A percentile compares a stretch with the other conserved stretches of the same genome.
phyloP scores from a whole-genome alignment of 2,888 invertebrate genomes.

The Mellilla xanthometata region DNA sequence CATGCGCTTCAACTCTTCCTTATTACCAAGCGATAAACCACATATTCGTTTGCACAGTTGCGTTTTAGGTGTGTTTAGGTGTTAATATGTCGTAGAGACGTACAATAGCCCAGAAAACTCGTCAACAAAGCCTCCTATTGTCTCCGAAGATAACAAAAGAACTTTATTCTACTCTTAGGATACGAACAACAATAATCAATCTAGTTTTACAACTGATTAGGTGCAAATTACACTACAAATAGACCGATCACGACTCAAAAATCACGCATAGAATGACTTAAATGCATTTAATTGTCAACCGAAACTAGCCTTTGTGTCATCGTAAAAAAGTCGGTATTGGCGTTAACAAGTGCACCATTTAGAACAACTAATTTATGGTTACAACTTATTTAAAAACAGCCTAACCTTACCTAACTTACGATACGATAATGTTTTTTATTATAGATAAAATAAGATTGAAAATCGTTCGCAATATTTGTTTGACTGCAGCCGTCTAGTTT shows the following conservation, averaged over 20 bases:
- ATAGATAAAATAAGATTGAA: constrained; percentile 41
- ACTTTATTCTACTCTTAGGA: constrained; percentile 51
- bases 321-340: constrained; percentile 14
- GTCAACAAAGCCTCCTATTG: constrained; percentile 44
- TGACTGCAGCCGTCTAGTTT: constrained; percentile 37
- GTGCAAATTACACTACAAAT: constrained; percentile 80
- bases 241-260: constrained; percentile 69
- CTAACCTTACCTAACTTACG: constrained; percentile 31
- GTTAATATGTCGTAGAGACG: constrained; percentile 38
- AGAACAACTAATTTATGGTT: constrained; percentile 5
- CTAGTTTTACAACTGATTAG: constrained; percentile 79
- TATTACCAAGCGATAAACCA: too few relatives aligned
- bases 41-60: too few relatives aligned
- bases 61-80: constrained; percentile 29
- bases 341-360: constrained; percentile 6
- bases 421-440: constrained; percentile 45
- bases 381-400: constrained; percentile 38
- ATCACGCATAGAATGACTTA: constrained; percentile 30
- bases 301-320: constrained; percentile 26
- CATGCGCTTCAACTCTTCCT: too few relatives aligned
- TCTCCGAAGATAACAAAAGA: constrained; percentile 61
- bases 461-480: constrained; percentile 14
- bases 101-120: constrained; percentile 35
- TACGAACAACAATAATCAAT: constrained; percentile 71
- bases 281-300: constrained; percentile 11